Conservation (phyloP, 1,140 invertebrate genomes). For the Aphidius gifuensis region DNA sequence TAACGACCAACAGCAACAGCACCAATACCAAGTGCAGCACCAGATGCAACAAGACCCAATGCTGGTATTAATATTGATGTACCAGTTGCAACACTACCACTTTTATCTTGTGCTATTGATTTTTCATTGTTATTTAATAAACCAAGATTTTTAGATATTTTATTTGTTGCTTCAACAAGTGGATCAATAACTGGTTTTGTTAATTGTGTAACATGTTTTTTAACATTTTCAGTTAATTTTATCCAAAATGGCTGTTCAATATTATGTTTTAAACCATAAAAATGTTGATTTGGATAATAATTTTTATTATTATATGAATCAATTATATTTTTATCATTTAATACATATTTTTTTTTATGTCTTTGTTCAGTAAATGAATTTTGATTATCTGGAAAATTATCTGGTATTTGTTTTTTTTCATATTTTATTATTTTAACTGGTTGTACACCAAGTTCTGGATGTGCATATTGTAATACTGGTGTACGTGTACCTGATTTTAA, state of each 20-base stretch:
- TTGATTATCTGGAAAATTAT: slow-evolving; percentile 51
- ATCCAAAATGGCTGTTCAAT: slow-evolving; percentile 68
- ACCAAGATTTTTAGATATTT: slow-evolving; percentile 73
- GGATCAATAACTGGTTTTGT: slow-evolving; percentile 71
- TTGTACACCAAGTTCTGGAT: slow-evolving; percentile 73
- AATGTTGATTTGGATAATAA: slow-evolving; percentile 48
- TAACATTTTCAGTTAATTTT: slow-evolving; percentile 68
- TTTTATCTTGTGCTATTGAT: slow-evolving; percentile 62
- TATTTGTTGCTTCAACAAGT: slow-evolving; percentile 71
- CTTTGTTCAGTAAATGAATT: slow-evolving; percentile 44
- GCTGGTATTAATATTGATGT: slow-evolving; percentile 66
- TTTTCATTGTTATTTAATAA: slow-evolving; percentile 54
- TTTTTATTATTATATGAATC: slow-evolving; percentile 46
- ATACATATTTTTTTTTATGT: slow-evolving; percentile 49
- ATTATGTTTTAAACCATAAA: slow-evolving; percentile 45
- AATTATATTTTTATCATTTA: slow-evolving; percentile 44
- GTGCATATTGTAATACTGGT: slow-evolving; percentile 73
- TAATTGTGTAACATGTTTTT: slow-evolving; percentile 67
- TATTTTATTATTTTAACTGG: slow-evolving; percentile 62
- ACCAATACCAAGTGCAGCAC: slow-evolving; percentile 73
- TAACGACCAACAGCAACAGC: slow-evolving; percentile 73
- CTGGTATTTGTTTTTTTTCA: slow-evolving; percentile 51
- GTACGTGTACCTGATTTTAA: slow-evolving; percentile 68
- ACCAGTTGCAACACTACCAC: slow-evolving; percentile 62
- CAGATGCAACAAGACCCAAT: slow-evolving; percentile 71